These are phyloP conservation scores for Chouioia cunea DNA, from an alignment of 2,888 invertebrate species.

Conservation along the genomic window DNA sequence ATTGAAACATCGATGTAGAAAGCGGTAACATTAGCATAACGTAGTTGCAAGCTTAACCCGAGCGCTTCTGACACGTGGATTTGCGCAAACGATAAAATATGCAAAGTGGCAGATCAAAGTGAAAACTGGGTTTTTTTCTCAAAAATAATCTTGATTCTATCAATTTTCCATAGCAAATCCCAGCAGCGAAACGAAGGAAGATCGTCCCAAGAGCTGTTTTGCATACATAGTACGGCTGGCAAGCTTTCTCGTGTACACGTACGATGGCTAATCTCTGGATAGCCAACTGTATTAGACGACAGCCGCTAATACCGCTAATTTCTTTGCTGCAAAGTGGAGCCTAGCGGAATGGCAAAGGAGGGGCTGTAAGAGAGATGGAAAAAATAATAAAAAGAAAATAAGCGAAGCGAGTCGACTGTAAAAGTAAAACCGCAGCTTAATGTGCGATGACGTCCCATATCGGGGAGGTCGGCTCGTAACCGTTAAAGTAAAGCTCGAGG, in stretches of 20 bases:
- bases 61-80: no score
- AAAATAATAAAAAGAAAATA: not conserved
- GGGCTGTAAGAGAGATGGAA: constrained; percentile 30
- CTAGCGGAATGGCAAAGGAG: not conserved
- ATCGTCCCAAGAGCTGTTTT: constrained; percentile 8
- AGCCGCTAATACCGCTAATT: constrained; percentile 29
- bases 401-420: no score
- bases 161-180: constrained; percentile 12
- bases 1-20: no score
- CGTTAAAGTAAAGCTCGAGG: constrained; percentile 29
- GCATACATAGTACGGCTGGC: constrained; percentile 31
- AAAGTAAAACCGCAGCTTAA: not conserved
- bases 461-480: constrained; percentile 18
- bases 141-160: constrained; percentile 26
- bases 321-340: not conserved
- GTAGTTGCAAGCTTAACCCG: no score
- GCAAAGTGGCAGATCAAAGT: not conserved
- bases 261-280: constrained; percentile 9
- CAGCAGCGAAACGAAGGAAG: not conserved
- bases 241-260: not conserved
- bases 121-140: not conserved
- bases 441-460: constrained; percentile 35
- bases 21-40: no score
- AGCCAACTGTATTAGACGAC: constrained; percentile 6
- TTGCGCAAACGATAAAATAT: not conserved